Conservation (phyloP, 2,797 vertebrate genomes). For the Muraenolepis orangiensis region DNA sequence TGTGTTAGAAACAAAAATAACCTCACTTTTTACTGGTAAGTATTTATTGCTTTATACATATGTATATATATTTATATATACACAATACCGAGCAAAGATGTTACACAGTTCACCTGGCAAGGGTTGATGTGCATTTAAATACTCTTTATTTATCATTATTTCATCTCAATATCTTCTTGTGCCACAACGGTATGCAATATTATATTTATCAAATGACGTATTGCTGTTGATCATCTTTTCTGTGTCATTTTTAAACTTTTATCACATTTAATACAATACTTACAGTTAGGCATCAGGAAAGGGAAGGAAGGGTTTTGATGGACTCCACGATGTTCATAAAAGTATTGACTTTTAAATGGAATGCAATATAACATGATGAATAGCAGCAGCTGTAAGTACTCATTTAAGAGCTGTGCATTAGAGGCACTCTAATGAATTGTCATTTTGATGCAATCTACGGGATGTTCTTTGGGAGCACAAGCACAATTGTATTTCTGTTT, state of each 20-base stretch:
- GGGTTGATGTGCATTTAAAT: neutral
- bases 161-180: conserved; percentile 35
- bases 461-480: conserved; percentile 50
- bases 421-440: neutral
- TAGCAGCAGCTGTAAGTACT: conserved; percentile 2
- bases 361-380: neutral
- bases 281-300: conserved; percentile 36
- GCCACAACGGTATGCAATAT: conserved; percentile 15
- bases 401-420: neutral
- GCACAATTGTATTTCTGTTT: conserved; percentile 59
- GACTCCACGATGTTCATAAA: conserved; percentile 21
- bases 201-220: neutral
- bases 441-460: conserved; percentile 34
- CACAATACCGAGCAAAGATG: neutral
- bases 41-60: neutral
- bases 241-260: neutral
- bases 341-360: neutral
- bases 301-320: conserved; percentile 35
- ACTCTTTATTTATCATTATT: conserved; percentile 17
- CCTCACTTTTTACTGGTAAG: neutral
- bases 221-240: conserved; percentile 22
- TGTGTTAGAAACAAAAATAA: too few species aligned
- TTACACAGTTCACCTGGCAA: neutral
- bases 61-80: too few species aligned
- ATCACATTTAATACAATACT: conserved; percentile 11